A percentile compares a stretch with the other conserved stretches of the same genome.
Evolutionary conservation across 2,888 invertebrate species (phyloP).

Genomic region (Caenorhabditis afra): DNA sequence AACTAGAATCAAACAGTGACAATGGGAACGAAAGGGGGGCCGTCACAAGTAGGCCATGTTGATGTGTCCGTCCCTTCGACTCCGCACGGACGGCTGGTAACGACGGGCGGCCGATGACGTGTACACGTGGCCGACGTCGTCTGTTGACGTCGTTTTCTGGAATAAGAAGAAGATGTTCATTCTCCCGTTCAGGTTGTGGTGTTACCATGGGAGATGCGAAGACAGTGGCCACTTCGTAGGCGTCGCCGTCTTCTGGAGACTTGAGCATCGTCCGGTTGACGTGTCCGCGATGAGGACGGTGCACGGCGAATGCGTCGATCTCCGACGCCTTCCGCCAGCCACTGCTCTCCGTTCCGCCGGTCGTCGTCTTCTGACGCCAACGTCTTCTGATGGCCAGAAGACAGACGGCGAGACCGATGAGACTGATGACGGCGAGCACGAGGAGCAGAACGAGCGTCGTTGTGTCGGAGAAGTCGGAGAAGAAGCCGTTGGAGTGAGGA

Average conservation of each 20-base stretch:
- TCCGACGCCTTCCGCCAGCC: constrained; percentile 53
- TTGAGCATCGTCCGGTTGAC: constrained; percentile 37
- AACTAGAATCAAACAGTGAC: constrained; percentile 1
- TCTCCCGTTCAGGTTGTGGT: too few species aligned
- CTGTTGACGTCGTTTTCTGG: constrained; percentile 49
- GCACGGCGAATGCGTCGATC: constrained; percentile 44
- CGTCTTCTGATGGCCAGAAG: constrained; percentile 28
- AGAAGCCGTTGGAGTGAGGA: not conserved
- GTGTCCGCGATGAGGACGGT: constrained; percentile 14
- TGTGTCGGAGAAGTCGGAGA: constrained; percentile 23
- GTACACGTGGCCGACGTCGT: constrained; percentile 40
- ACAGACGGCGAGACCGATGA: constrained; percentile 28
- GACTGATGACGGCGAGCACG: constrained; percentile 19
- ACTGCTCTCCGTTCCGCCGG: constrained; percentile 16
- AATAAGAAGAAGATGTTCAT: constrained; percentile 5
- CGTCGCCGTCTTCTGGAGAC: constrained; percentile 39
- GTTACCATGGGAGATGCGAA: constrained; percentile 24
- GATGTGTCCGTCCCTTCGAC: constrained; percentile 42
- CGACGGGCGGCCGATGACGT: constrained; percentile 23
- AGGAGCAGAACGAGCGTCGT: constrained; percentile 38
- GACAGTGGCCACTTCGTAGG: constrained; percentile 30
- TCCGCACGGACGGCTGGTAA: constrained; percentile 24
- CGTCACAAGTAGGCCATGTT: constrained; percentile 58
- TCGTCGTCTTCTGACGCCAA: constrained; percentile 10
- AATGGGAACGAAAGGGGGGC: constrained; percentile 4